Percentiles rank a stretch among this genome's conserved stretches.
Conservation (phyloP, 2,888 invertebrate genomes). For the Leptinotarsa juncta region DNA sequence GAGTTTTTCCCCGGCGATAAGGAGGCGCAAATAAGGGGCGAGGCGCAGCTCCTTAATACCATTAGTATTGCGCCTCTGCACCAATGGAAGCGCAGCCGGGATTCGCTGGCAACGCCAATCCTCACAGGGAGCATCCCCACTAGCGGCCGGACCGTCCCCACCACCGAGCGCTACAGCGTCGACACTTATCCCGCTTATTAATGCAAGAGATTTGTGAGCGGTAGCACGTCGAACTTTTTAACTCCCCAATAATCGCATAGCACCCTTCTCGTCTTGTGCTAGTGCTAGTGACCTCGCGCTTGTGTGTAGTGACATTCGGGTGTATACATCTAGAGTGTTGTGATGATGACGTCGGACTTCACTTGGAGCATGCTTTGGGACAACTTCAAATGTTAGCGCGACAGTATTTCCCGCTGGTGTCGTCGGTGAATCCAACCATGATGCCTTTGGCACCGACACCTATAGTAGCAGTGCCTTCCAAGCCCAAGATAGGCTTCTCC, state of each 20-base stretch:
- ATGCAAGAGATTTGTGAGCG: constrained; percentile 62
- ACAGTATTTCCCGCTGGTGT: constrained; percentile 23
- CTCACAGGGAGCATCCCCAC: constrained; percentile 48
- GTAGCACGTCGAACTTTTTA: constrained; percentile 55
- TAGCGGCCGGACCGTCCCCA: constrained; percentile 51
- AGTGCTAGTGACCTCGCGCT: constrained; percentile 7
- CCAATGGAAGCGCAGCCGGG: constrained; percentile 54
- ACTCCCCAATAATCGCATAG: constrained; percentile 29
- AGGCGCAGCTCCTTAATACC: constrained; percentile 55
- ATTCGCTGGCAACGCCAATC: constrained; percentile 53
- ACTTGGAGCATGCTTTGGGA: constrained; percentile 25
- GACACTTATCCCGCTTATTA: constrained; percentile 60
- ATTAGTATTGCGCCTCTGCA: constrained; percentile 55
- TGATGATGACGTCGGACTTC: constrained; percentile 28
- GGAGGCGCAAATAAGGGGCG: constrained; percentile 60
- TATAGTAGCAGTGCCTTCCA: constrained; percentile 90
- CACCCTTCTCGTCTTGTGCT: constrained; percentile 6
- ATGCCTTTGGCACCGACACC: constrained; percentile 93
- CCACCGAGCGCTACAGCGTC: constrained; percentile 37
- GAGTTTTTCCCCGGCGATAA: constrained; percentile 53
- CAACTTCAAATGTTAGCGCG: constrained; percentile 41
- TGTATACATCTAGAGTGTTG: constrained; percentile 9
- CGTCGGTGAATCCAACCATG: constrained; percentile 71
- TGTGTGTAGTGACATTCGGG: constrained; percentile 6
- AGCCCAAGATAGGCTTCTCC: constrained; percentile 94